phyloP scores from a whole-genome alignment of 1,140 invertebrate species.

The Trachelipus rathkii region DNA sequence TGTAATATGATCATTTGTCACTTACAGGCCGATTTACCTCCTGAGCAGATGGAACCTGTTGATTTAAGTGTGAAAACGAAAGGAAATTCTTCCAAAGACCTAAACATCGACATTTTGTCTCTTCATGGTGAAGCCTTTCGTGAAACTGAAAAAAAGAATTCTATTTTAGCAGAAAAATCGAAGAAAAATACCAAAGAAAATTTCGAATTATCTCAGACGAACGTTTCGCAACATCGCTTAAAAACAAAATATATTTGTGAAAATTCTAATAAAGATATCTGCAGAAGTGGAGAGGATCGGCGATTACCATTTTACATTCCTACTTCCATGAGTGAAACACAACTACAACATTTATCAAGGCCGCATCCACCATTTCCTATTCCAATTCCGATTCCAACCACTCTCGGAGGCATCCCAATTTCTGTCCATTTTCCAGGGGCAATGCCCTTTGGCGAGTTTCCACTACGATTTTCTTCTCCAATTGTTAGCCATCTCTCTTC shows the following conservation, averaged over 20 bases:
- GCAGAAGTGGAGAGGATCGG: background rate
- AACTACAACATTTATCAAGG: background rate
- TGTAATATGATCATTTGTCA: background rate
- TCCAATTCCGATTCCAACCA: background rate
- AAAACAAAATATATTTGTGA: background rate
- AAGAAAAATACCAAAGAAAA: background rate
- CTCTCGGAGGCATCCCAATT: background rate
- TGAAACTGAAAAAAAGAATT: background rate
- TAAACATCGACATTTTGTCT: background rate
- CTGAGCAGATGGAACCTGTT: slow-evolving; percentile 52
- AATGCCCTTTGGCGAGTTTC: background rate
- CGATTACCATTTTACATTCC: background rate
- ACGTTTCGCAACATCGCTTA: background rate
- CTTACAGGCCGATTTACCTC: slow-evolving; percentile 51
- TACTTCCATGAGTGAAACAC: background rate
- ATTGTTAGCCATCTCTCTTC: background rate
- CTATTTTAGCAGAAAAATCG: background rate
- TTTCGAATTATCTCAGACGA: background rate
- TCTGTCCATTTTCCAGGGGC: background rate
- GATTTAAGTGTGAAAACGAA: slow-evolving; percentile 51
- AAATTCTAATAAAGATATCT: background rate
- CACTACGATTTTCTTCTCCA: background rate
- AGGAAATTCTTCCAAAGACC: slow-evolving; percentile 2
- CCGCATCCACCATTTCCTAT: background rate
- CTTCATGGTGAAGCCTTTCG: background rate